These are phyloP conservation scores for Epiblema foenella DNA, from an alignment of 2,888 invertebrate genomes.

Conservation along the genomic window DNA sequence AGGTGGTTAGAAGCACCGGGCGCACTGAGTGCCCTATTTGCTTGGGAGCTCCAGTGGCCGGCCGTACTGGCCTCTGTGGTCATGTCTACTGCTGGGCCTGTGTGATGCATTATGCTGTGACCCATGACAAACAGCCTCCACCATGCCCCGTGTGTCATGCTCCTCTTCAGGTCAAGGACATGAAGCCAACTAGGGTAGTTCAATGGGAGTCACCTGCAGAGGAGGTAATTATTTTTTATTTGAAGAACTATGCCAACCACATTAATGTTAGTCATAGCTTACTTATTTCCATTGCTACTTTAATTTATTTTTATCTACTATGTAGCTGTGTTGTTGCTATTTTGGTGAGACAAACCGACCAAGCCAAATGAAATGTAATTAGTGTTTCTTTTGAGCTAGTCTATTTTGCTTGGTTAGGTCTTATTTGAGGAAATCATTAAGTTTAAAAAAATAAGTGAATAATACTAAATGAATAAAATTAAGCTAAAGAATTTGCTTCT, in stretches of 20 bases:
- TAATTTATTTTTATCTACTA: not conserved
- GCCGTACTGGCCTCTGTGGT: slow-evolving; percentile 96
- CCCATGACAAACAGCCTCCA: slow-evolving; percentile 91
- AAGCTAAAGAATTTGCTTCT: too few relatives aligned
- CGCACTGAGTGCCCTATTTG: slow-evolving; percentile 94
- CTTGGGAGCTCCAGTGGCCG: slow-evolving; percentile 93
- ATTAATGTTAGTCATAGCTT: not conserved
- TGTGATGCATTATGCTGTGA: slow-evolving; percentile 94
- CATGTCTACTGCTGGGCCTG: slow-evolving; percentile 99
- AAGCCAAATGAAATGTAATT: too few relatives aligned
- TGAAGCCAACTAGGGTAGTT: slow-evolving; percentile 87
- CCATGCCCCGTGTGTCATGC: slow-evolving; percentile 97
- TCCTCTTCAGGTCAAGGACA: slow-evolving; percentile 90
- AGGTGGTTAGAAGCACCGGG: slow-evolving; percentile 76
- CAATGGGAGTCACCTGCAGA: slow-evolving; percentile 73
- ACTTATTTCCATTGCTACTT: not conserved
- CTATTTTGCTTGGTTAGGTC: too few relatives aligned
- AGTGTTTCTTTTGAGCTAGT: too few relatives aligned
- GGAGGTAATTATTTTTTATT: slow-evolving; percentile 59
- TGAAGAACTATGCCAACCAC: not conserved
- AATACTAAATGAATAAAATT: too few relatives aligned
- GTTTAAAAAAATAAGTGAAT: too few relatives aligned
- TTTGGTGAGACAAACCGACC: too few relatives aligned
- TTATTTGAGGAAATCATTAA: too few relatives aligned
- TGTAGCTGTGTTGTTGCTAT: not conserved